Evolutionary conservation across 1,140 invertebrate species (phyloP), one percentile per base, ranked within the genome.

Genomic region (Neodiprion pinetum): DNA sequence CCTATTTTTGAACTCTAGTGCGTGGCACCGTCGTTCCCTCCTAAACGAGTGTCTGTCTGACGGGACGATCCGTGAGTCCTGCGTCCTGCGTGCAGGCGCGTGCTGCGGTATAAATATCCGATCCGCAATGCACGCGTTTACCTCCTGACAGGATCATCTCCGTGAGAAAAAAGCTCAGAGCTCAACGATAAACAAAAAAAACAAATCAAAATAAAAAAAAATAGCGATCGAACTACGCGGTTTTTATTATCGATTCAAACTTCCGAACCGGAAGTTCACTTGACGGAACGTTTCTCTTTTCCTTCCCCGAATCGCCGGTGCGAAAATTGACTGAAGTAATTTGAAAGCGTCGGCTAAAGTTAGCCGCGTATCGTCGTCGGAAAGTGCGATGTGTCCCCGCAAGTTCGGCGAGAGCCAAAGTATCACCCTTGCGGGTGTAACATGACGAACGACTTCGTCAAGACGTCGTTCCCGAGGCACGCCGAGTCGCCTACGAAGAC

Each of bases 371-470:
- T 40, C 53, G 53, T 61, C 53, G 28, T 61, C 53, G 9, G 11
- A 61, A 61, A 61, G 9, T 9, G 53, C 9, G 53, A 61, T 7
- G 5, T 61, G 53, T 61, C 53, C 4, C 5, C 4, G 11, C n/a
- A 61, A 61, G 53, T 61, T 61, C 53, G 53, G n/a, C 53, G 9
- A 61, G 28, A 5, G 28, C 28, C 28, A 5, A 40, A 40, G 28
- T 40, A 40, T 40, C 28, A 40, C 28, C 28, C 28, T 40, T 40
- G 28, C 28, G 28, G 28, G 28, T 40, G 53, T 12, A 14, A 61
- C 53, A 61, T 61, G 53, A 61, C 53, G 53, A 61, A 61, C 53
- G 53, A 61, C 53, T 61, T 61, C 53, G 53, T 61, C 53, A 61
- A 61, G 53, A 61, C n/a, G 53, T 40, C 28, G 28, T 61, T 17